Conservation (phyloP, 1,140 invertebrate genomes). For the Hypothenemus hampei region DNA sequence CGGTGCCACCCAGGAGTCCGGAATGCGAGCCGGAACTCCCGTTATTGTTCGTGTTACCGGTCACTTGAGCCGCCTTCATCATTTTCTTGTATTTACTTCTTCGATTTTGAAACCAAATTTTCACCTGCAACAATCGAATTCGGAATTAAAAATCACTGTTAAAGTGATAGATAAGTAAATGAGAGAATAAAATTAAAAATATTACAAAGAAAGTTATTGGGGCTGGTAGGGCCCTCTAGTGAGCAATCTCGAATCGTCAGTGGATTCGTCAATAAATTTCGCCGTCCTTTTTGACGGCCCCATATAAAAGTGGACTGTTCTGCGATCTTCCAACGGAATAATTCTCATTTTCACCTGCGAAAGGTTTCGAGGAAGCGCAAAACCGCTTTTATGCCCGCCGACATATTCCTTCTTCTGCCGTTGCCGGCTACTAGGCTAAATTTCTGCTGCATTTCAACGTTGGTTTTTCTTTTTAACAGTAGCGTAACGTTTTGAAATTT, state of each 20-base stretch:
- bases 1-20: conserved; percentile 38
- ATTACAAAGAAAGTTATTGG: too few species aligned
- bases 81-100: conserved; percentile 89
- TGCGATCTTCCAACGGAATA: conserved; percentile 22
- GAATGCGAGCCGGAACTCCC: conserved; percentile 42
- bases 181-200: too few species aligned
- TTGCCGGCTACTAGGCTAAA: conserved; percentile 20
- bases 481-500: conserved; percentile 9
- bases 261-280: too few species aligned
- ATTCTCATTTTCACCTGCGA: conserved; percentile 24
- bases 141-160: neutral
- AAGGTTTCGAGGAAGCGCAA: conserved; percentile 24
- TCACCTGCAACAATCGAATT: conserved; percentile 64
- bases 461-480: conserved; percentile 17
- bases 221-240: too few species aligned
- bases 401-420: conserved; percentile 20
- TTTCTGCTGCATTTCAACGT: conserved; percentile 18
- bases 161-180: too few species aligned
- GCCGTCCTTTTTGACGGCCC: conserved; percentile 22
- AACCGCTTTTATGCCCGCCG: conserved; percentile 19
- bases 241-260: too few species aligned
- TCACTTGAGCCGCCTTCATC: conserved; percentile 71
- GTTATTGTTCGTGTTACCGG: conserved; percentile 48
- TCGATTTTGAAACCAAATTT: conserved; percentile 92
- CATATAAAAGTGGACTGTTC: conserved; percentile 21